Conservation (phyloP, 2,797 vertebrate species). For the Notolepis coatsorum region DNA sequence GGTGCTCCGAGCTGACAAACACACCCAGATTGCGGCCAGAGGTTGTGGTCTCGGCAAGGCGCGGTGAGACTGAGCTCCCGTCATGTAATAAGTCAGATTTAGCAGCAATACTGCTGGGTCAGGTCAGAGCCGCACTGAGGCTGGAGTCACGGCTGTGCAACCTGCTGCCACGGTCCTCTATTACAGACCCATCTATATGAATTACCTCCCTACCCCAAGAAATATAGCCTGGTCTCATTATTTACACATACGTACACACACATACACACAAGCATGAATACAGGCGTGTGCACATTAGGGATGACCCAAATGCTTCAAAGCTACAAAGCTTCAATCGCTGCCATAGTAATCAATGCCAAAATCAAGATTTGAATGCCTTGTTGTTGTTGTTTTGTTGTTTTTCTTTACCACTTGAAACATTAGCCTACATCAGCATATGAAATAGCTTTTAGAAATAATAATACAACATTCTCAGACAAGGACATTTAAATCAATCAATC, state of each 20-base stretch:
- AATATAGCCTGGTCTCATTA: conserved; percentile 29
- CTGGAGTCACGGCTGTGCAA: conserved; percentile 54
- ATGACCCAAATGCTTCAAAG: no score
- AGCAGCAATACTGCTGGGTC: conserved; percentile 79
- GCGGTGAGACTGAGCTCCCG: conserved; percentile 65
- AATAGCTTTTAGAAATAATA: no score
- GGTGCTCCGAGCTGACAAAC: conserved; percentile 71
- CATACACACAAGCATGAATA: neutral
- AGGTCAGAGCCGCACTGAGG: conserved; percentile 73
- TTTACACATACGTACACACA: neutral
- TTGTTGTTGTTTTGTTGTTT: no score
- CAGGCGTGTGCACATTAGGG: neutral
- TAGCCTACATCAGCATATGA: no score
- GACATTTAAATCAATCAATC: no score
- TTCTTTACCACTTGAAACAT: no score
- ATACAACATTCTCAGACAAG: no score
- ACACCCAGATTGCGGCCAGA: conserved; percentile 71
- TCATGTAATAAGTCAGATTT: conserved; percentile 77
- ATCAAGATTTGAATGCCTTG: no score
- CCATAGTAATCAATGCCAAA: no score
- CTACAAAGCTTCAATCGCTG: no score
- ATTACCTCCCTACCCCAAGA: conserved; percentile 43
- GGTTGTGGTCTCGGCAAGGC: conserved; percentile 63
- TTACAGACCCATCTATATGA: conserved; percentile 66
- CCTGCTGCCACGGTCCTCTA: conserved; percentile 35